phyloP scores from a whole-genome alignment of 2,113 vertebrate genomes.

The Solea solea region DNA sequence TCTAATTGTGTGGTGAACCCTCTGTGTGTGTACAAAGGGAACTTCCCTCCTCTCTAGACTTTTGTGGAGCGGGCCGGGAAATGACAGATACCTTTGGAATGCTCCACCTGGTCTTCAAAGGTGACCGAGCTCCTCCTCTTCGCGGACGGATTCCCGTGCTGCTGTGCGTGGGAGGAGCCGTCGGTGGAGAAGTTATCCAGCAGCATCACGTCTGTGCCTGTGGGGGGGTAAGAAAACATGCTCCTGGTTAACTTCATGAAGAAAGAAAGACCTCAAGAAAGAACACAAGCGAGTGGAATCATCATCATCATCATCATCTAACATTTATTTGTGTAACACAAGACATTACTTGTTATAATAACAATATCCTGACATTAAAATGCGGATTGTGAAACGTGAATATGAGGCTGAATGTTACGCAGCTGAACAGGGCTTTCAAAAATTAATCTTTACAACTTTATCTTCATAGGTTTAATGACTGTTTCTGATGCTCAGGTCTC shows the following conservation, averaged over 20 bases:
- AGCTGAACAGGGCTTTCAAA: background rate
- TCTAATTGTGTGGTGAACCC: too few species aligned
- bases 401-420: constrained; percentile 26
- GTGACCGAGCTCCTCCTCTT: constrained; percentile 95
- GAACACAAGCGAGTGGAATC: background rate
- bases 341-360: constrained; percentile 39
- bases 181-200: constrained; percentile 90
- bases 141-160: constrained; percentile 74
- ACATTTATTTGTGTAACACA: constrained; percentile 10
- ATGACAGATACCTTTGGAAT: constrained; percentile 84
- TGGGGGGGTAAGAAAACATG: constrained; percentile 1
- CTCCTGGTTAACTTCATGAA: background rate
- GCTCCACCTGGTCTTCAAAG: constrained; percentile 95
- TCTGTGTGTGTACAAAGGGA: background rate
- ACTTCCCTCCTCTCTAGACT: constrained; percentile 7
- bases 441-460: background rate
- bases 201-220: constrained; percentile 96
- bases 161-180: constrained; percentile 69
- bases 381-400: constrained; percentile 52
- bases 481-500: too few species aligned
- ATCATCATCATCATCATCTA: background rate
- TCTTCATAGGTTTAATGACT: background rate
- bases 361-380: constrained; percentile 1
- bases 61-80: background rate
- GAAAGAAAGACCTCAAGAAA: background rate